phyloP scores from a whole-genome alignment of 2,113 vertebrate species.

The Percopsis transmontana region DNA sequence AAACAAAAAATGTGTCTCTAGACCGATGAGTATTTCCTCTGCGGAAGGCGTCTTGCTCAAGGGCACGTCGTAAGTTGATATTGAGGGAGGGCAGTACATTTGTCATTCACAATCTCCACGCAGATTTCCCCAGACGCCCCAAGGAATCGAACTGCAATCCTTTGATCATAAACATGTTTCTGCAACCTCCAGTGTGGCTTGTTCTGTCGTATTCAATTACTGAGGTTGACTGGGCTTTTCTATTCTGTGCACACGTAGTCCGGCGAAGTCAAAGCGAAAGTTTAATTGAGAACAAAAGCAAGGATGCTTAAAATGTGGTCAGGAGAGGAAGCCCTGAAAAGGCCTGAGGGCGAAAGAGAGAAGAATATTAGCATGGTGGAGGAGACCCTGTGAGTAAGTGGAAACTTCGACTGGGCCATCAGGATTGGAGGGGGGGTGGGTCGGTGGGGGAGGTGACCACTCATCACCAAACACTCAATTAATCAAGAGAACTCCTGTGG shows the following conservation, averaged over 20 bases:
- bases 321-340: conserved; percentile 12
- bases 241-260: too few relatives aligned
- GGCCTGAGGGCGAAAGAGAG: conserved; percentile 6
- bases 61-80: conserved; percentile 22
- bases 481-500: conserved; percentile 53
- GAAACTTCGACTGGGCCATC: conserved; percentile 21
- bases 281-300: neutral
- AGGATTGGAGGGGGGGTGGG: neutral
- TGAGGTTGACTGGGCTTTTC: neutral
- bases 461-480: conserved; percentile 50
- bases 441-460: neutral
- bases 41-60: conserved; percentile 15
- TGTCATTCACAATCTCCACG: neutral
- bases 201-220: conserved; percentile 19
- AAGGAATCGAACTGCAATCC: neutral
- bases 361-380: conserved; percentile 11
- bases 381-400: conserved; percentile 25
- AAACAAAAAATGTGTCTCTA: neutral
- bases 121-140: too few relatives aligned
- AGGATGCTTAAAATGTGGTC: conserved; percentile 19
- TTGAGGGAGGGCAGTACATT: neutral
- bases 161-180: neutral
- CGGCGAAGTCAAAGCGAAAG: neutral
- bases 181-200: conserved; percentile 21
- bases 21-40: neutral